Evolutionary conservation across 2,888 invertebrate species (phyloP).

Genomic region (Ellobium chinense): DNA sequence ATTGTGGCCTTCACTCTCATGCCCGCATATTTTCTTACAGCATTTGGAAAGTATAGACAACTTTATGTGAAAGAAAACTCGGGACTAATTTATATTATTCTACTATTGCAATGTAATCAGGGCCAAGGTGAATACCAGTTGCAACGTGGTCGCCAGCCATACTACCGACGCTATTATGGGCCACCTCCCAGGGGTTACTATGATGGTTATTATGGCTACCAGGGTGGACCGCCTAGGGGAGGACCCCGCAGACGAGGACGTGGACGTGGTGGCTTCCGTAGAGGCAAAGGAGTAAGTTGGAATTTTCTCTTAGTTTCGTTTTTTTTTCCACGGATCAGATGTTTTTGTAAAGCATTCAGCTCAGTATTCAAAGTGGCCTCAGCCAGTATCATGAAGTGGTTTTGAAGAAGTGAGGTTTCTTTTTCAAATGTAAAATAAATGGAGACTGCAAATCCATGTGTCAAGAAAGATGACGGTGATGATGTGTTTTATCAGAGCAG

Average conservation of each 20-base stretch:
- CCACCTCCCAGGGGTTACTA: slow-evolving; percentile 63
- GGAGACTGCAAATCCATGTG: too few relatives aligned
- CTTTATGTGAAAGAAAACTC: too few relatives aligned
- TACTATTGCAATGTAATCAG: slow-evolving; percentile 1
- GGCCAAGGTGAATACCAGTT: slow-evolving; percentile 43
- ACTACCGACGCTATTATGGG: slow-evolving; percentile 68
- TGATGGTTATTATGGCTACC: slow-evolving; percentile 55
- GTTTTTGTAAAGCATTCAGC: neutral
- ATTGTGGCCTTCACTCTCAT: too few relatives aligned
- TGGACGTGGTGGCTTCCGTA: slow-evolving; percentile 45
- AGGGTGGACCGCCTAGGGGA: slow-evolving; percentile 51
- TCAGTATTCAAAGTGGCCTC: neutral
- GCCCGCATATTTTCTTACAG: too few relatives aligned
- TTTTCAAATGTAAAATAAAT: too few relatives aligned
- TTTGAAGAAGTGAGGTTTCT: too few relatives aligned
- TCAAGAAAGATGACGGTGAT: too few relatives aligned
- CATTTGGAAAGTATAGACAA: too few relatives aligned
- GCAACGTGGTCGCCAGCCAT: slow-evolving; percentile 62
- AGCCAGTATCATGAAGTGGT: too few relatives aligned
- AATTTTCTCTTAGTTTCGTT: neutral
- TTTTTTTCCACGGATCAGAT: neutral
- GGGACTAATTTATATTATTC: too few relatives aligned
- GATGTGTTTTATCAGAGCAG: too few relatives aligned
- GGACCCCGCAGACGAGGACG: slow-evolving; percentile 50
- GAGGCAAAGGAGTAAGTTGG: slow-evolving; percentile 42